Evolutionary conservation across 2,888 invertebrate genomes (phyloP), one percentile per base, ranked within the genome.

Genomic region (Choristoneura rosaceana): DNA sequence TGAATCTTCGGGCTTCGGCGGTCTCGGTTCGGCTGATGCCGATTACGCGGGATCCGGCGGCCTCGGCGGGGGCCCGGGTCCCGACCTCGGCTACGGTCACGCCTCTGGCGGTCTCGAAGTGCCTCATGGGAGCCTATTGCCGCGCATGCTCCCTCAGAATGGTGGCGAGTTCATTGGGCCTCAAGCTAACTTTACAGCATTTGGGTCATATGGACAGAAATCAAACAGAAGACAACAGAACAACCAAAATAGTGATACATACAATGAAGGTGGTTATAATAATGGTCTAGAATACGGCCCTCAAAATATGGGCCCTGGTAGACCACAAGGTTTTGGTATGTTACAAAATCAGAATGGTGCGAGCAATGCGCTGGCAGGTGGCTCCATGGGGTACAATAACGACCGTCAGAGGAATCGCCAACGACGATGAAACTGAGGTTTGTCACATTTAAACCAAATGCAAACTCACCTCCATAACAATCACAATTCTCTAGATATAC

Each of bases 391-490:
- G 92, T 92, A 92, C 89, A 85, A 85, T 85, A 89, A 89, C 79
- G 91, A 92, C 93, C 94, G 94, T 92, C 94, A 92, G 93, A 91
- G 92, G 85, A 90, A 91, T 87, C 93, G 90, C 87, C 85, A 82
- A 79, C 93, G 92, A 81, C 92, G 93, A 87, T 93, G 93, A 93
- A 90, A 82, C 79, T 80, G 94, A 94, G 94, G 94, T 94, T 93
- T 94, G 94, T 94, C 91, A 87, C 81, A 88, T 90, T 91, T 88
- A 88, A 91, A 90, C 92, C 92, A 90, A 73, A 92, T 90, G 90
- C 87, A 84, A 88, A 86, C 87, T 90, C 90, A 89, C 89, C 86
- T 84, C 81, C 82, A 82, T 88, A 87, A 86, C 85, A 74, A 77
- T 77, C 77, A 79, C 77, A 78, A 75, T 75, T 74, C 74, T 77